phyloP scores from a whole-genome alignment of 2,797 vertebrate species.

The Sternotherus odoratus region DNA sequence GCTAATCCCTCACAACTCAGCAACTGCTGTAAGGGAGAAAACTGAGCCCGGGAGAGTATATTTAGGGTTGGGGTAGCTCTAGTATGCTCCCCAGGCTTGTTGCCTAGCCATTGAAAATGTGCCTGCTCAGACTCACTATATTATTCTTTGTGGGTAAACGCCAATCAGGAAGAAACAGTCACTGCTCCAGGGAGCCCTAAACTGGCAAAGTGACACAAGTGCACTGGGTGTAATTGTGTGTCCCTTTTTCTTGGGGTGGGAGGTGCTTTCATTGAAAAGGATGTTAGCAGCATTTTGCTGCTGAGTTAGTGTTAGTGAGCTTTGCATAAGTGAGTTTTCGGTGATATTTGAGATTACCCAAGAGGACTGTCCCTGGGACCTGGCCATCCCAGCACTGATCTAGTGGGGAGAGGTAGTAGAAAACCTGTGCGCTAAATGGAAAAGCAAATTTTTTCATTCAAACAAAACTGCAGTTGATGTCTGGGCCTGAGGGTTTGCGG shows the following conservation, averaged over 20 bases:
- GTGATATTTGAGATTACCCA: neutral
- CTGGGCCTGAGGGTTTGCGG: neutral
- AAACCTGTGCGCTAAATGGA: neutral
- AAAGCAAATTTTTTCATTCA: neutral
- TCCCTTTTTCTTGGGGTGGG: neutral
- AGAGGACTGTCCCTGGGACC: neutral
- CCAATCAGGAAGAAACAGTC: neutral
- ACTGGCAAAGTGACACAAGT: slow-evolving; percentile 9
- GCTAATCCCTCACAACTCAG: slow-evolving; percentile 8
- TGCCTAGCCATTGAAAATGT: slow-evolving; percentile 17
- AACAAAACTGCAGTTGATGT: neutral
- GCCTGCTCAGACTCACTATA: slow-evolving; percentile 21
- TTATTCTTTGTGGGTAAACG: slow-evolving; percentile 26
- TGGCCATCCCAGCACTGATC: slow-evolving; percentile 5
- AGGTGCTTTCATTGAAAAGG: neutral
- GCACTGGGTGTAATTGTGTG: neutral
- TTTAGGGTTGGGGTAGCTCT: slow-evolving; percentile 41
- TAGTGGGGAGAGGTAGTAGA: neutral
- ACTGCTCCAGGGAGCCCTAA: slow-evolving; percentile 22
- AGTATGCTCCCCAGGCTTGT: neutral
- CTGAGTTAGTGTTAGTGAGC: neutral
- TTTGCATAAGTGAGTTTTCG: slow-evolving; percentile 5
- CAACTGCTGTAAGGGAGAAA: neutral
- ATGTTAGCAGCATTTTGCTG: neutral
- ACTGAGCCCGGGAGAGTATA: neutral